These are phyloP conservation scores for Ornithoptera priamus DNA, from an alignment of 2,888 invertebrate genomes.

Conservation along the genomic window DNA sequence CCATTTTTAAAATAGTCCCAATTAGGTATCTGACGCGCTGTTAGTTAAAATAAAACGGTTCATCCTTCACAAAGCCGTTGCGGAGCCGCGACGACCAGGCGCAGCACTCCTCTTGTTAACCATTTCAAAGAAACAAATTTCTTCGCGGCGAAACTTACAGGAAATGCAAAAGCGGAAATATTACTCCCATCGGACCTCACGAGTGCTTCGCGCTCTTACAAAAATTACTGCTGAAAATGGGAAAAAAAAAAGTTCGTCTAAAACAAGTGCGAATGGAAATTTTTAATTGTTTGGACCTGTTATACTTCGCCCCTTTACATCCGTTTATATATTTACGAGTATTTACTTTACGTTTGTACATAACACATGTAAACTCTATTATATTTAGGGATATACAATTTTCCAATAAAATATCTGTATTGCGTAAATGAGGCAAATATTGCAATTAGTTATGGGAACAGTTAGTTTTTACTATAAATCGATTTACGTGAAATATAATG, in stretches of 20 bases:
- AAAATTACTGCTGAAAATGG: constrained; percentile 19
- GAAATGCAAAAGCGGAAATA: constrained; percentile 28
- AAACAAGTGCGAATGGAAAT: too few relatives aligned
- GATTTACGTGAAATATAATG: too few relatives aligned
- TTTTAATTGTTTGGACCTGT: too few relatives aligned
- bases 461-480: too few relatives aligned
- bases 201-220: constrained; percentile 19
- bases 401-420: too few relatives aligned
- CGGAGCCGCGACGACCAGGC: neutral
- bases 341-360: too few relatives aligned
- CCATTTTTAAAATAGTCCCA: constrained; percentile 17
- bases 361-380: too few relatives aligned
- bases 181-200: constrained; percentile 24
- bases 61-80: constrained; percentile 16
- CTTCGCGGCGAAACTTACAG: constrained; percentile 24
- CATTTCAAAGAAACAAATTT: constrained; percentile 28
- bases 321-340: too few relatives aligned
- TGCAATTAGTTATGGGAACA: too few relatives aligned
- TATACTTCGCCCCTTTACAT: too few relatives aligned
- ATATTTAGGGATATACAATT: too few relatives aligned
- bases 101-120: constrained; percentile 18
- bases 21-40: constrained; percentile 11
- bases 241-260: neutral
- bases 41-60: constrained; percentile 22
- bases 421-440: too few relatives aligned